phyloP scores from a whole-genome alignment of 2,797 vertebrate genomes.

The Holocentrus rufus region DNA sequence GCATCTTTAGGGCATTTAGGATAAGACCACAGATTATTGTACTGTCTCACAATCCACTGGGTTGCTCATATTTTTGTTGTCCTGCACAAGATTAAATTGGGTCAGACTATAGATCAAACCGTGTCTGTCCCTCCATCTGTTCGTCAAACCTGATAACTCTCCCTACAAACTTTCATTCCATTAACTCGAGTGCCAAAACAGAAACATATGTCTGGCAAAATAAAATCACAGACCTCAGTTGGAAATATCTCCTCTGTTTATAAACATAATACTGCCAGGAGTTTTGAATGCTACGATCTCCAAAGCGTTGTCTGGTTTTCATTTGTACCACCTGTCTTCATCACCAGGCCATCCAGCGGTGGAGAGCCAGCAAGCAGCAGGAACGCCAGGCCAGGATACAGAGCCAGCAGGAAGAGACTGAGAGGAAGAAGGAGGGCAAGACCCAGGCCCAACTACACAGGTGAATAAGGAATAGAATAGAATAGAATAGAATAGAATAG shows the following conservation, averaged over 20 bases:
- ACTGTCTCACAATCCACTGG: no score
- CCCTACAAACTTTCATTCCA: no score
- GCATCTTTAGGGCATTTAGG: no score
- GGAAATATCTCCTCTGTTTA: not conserved
- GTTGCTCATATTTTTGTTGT: no score
- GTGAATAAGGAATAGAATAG: slow-evolving; percentile 47
- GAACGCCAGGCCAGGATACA: slow-evolving; percentile 78
- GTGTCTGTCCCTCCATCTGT: no score
- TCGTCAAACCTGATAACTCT: no score
- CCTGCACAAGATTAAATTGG: no score
- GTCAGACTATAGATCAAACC: no score
- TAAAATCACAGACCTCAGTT: not conserved
- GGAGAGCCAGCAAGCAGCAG: slow-evolving; percentile 84
- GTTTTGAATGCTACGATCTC: not conserved
- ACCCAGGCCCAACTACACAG: slow-evolving; percentile 77
- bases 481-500: slow-evolving; percentile 13
- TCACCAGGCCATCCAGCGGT: slow-evolving; percentile 87
- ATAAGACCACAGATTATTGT: no score
- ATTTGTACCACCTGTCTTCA: slow-evolving; percentile 1
- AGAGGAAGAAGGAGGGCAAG: slow-evolving; percentile 55
- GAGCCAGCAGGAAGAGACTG: slow-evolving; percentile 75
- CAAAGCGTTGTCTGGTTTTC: not conserved
- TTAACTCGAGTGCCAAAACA: no score
- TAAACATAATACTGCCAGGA: not conserved
- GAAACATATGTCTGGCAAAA: not conserved